Percentiles rank a stretch among this genome's conserved stretches.
phyloP scores from a whole-genome alignment of 2,888 invertebrate species.

The Tolmerus cingulatus region DNA sequence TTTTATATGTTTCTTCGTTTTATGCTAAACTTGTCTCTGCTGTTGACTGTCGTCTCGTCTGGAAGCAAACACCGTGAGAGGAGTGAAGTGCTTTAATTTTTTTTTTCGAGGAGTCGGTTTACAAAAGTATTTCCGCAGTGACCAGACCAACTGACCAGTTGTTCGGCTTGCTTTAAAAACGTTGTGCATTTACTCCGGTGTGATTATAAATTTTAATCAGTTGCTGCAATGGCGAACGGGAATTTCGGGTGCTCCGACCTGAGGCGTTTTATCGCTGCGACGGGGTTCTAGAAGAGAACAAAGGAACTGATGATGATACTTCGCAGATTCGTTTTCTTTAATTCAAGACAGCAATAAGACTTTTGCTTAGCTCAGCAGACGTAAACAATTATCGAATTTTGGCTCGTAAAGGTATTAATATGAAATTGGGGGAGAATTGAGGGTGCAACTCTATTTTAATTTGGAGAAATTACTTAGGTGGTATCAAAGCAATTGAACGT shows the following conservation, averaged over 20 bases:
- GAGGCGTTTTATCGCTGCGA: background rate
- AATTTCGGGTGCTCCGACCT: background rate
- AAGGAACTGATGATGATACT: background rate
- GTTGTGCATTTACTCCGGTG: background rate
- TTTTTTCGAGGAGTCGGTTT: background rate
- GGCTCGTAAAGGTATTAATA: background rate
- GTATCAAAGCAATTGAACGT: background rate
- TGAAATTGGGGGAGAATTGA: background rate
- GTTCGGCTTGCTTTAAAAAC: background rate
- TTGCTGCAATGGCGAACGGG: background rate
- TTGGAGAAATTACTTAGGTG: background rate
- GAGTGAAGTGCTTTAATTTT: background rate
- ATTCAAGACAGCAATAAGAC: background rate
- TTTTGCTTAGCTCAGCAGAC: background rate
- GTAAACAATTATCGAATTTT: background rate
- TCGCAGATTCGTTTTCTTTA: background rate
- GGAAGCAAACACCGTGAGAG: background rate
- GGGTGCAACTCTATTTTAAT: background rate
- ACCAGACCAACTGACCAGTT: background rate
- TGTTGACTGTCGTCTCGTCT: background rate
- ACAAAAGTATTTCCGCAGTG: background rate
- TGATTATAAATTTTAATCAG: background rate
- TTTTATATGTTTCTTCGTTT: background rate
- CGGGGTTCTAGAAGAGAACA: background rate
- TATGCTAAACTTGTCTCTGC: background rate